Evolutionary conservation across 2,888 invertebrate species (phyloP).

Genomic region (Drosophila meridionalis): DNA sequence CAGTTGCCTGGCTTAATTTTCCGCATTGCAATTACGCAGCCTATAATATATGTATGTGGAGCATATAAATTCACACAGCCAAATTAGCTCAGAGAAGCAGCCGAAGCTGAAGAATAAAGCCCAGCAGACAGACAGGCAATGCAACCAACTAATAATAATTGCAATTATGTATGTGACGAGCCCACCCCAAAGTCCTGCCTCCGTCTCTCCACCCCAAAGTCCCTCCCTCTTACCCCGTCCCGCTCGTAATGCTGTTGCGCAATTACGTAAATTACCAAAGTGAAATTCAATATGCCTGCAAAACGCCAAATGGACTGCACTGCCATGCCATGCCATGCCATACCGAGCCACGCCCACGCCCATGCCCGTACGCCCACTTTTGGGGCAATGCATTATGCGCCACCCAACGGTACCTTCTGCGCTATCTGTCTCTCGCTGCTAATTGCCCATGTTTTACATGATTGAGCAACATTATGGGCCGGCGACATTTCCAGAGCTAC

Average conservation of each 20-base stretch:
- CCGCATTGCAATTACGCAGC: slow-evolving; percentile 46
- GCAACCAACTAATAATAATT: slow-evolving; percentile 55
- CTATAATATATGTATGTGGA: slow-evolving; percentile 3
- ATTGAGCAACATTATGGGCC: slow-evolving; percentile 62
- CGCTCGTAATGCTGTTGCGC: slow-evolving; percentile 52
- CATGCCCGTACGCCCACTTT: background rate
- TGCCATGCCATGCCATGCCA: slow-evolving; percentile 5
- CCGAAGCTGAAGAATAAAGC: background rate
- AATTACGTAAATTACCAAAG: slow-evolving; percentile 74
- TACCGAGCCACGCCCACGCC: background rate
- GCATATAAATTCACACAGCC: slow-evolving; percentile 8
- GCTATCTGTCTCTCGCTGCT: slow-evolving; percentile 37
- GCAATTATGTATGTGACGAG: slow-evolving; percentile 56
- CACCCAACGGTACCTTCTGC: slow-evolving; percentile 28
- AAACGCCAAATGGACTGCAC: slow-evolving; percentile 48
- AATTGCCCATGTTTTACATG: slow-evolving; percentile 73
- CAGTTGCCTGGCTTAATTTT: slow-evolving; percentile 29
- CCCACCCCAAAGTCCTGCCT: background rate
- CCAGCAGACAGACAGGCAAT: slow-evolving; percentile 5
- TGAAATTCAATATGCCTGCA: slow-evolving; percentile 71
- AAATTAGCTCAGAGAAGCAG: slow-evolving; percentile 30
- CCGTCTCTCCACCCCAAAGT: no score
- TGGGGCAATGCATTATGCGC: slow-evolving; percentile 48
- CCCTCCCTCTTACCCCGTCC: no score
- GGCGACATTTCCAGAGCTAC: slow-evolving; percentile 10